Conservation (phyloP, 35 echinoderm and acorn worm species). For the Anneissia japonica region DNA sequence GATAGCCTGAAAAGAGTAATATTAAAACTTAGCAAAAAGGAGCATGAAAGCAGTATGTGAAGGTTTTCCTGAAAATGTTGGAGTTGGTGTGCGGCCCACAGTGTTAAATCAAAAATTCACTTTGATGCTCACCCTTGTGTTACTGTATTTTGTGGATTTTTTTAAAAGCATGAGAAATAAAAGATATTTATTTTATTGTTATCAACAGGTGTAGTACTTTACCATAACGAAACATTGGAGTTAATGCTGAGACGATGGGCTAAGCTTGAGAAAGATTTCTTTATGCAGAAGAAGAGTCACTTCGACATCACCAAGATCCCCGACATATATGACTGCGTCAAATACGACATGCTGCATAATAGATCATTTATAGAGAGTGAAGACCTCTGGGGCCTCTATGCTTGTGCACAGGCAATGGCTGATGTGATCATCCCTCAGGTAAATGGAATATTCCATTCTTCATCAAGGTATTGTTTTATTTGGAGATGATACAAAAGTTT, state of each 20-base stretch:
- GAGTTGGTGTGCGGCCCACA: too few relatives aligned
- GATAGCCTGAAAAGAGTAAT: too few relatives aligned
- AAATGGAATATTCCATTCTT: neutral
- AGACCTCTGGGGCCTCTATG: constrained; percentile 69
- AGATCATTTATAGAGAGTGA: constrained; percentile 56
- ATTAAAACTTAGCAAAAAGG: too few relatives aligned
- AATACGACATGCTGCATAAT: constrained; percentile 89
- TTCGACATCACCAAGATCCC: constrained; percentile 99
- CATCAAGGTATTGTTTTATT: neutral
- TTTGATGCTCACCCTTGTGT: neutral
- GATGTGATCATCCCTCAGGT: constrained; percentile 96
- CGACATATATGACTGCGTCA: constrained; percentile 98
- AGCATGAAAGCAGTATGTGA: too few relatives aligned
- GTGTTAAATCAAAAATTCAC: too few relatives aligned
- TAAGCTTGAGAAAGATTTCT: constrained; percentile 97
- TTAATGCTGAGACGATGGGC: constrained; percentile 90
- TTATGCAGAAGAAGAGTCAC: constrained; percentile 55
- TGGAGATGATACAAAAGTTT: neutral
- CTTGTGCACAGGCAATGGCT: constrained; percentile 74
- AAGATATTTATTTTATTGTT: neutral
- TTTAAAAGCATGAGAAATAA: neutral
- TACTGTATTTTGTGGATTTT: neutral
- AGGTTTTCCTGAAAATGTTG: too few relatives aligned
- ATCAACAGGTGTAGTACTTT: constrained; percentile 54
- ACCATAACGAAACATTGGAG: constrained; percentile 86